Percentiles rank a stretch among this genome's conserved stretches.
These are phyloP conservation scores for Chaetops frenatus DNA, from an alignment of 2,113 vertebrate species.

Conservation along the genomic window DNA sequence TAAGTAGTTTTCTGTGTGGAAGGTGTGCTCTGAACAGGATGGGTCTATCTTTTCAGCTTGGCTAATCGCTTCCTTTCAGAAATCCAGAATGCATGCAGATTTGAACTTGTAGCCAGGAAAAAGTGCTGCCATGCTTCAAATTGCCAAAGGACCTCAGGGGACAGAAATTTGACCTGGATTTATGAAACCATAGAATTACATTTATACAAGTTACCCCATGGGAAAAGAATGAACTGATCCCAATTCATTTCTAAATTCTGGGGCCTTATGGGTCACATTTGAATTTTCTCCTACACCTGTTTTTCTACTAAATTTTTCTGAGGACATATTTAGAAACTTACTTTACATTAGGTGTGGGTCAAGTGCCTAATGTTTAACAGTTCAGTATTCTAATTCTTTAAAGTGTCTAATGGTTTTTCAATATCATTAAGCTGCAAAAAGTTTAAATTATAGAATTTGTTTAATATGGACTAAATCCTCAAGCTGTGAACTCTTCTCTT, in stretches of 20 bases:
- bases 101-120: slow-evolving; percentile 71
- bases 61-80: slow-evolving; percentile 24
- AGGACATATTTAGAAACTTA: slow-evolving; percentile 43
- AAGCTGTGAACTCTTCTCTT: not conserved
- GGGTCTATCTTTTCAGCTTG: not conserved
- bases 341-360: slow-evolving; percentile 20
- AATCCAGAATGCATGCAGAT: slow-evolving; percentile 54
- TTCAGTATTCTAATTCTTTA: slow-evolving; percentile 44
- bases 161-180: slow-evolving; percentile 80
- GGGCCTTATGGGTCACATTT: slow-evolving; percentile 68
- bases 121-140: slow-evolving; percentile 71
- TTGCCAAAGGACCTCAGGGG: slow-evolving; percentile 71
- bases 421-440: slow-evolving; percentile 12
- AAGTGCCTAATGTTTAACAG: slow-evolving; percentile 44
- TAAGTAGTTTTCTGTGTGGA: not conserved
- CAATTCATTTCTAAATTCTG: slow-evolving; percentile 74
- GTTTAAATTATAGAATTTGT: not conserved
- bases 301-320: slow-evolving; percentile 58
- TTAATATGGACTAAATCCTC: not conserved
- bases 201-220: slow-evolving; percentile 77
- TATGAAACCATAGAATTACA: slow-evolving; percentile 82
- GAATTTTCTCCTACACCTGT: slow-evolving; percentile 68
- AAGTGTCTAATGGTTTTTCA: not conserved
- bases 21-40: slow-evolving; percentile 14
- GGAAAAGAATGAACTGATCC: slow-evolving; percentile 73